Evolutionary conservation across 92 coral and sea anemone genomes (phyloP), one percentile per base, ranked within the genome.

Genomic region (Phenganax stokvisi): DNA sequence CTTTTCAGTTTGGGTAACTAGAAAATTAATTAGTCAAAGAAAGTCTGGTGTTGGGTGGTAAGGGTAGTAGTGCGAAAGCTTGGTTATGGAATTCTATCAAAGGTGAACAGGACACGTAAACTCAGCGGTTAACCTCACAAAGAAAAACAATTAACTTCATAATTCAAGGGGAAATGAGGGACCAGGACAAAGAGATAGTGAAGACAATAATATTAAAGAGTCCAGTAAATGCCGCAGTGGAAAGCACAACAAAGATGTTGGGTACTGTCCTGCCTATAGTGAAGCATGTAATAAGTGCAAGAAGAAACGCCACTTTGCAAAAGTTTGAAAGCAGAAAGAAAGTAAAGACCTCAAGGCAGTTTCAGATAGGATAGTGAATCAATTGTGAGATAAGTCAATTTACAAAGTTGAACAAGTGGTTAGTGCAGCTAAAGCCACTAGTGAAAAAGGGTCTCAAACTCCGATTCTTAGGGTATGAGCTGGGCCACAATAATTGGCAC

Each of bases 1-100:
- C 87, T 2, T 84, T 87, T 69, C 63, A 84, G 17, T 87, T 84
- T 60, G 86, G 62, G n/a, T 6, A 62, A 65, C 58, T 85, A 12
- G 77, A 80, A 44, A 85, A 85, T 9, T 75, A 80, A 57, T 27
- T 80, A 9, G 61, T 80, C 6, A 54, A 76, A 8, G 81, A 80
- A 10, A 51, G 51, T 12, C 11, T 67, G 7, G 77, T 51, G 37
- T 51, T 72, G 57, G 77, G 77, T 10, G 59, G 28, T 17, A 72
- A 72, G 12, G 59, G 52, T 58, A 72, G 30, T 30, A 53, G 59
- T 53, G 59, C 77, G 6, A 51, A 25, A 10, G 77, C 57, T 9
- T 10, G 77, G 52, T 11, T 72, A 73, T 54, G 59, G 61, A 52
- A 73, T 3, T 30, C 53, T 6, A 68, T 68, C 53, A 64, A 64